Evolutionary conservation across 2,888 invertebrate species (phyloP).

Genomic region (Autographa gamma): DNA sequence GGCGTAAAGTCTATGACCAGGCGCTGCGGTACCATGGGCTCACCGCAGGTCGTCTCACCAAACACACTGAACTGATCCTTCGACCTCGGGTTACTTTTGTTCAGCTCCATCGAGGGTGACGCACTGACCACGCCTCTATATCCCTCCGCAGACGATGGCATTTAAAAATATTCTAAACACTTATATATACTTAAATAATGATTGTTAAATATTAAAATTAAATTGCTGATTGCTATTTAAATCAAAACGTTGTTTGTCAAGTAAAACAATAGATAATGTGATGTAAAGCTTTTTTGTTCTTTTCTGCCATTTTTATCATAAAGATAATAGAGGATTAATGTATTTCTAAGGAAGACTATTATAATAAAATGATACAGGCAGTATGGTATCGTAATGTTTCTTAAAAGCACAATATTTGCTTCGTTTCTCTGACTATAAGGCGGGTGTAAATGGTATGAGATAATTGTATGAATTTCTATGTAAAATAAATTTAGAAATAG

Average conservation of each 20-base stretch:
- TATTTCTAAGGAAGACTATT: background rate
- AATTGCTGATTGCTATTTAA: background rate
- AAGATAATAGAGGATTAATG: background rate
- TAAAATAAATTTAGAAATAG: too few relatives aligned
- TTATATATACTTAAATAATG: background rate
- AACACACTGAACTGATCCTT: conserved; percentile 17
- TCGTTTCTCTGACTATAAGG: too few relatives aligned
- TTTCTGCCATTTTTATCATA: background rate
- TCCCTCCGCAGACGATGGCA: background rate
- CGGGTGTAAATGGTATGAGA: too few relatives aligned
- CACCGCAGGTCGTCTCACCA: conserved; percentile 50
- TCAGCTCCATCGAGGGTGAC: background rate
- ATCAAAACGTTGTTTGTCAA: background rate
- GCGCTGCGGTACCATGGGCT: conserved; percentile 28
- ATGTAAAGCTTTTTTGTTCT: background rate
- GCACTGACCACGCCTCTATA: too few relatives aligned
- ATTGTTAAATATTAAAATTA: background rate
- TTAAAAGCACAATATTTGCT: too few relatives aligned
- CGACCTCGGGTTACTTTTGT: background rate
- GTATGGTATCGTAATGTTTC: background rate
- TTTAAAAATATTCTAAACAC: background rate
- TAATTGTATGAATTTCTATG: too few relatives aligned
- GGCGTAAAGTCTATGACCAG: conserved; percentile 50
- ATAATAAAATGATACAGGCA: background rate
- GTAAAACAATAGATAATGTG: background rate